Conservation (phyloP, 2,113 vertebrate genomes). For the Empidonax traillii region DNA sequence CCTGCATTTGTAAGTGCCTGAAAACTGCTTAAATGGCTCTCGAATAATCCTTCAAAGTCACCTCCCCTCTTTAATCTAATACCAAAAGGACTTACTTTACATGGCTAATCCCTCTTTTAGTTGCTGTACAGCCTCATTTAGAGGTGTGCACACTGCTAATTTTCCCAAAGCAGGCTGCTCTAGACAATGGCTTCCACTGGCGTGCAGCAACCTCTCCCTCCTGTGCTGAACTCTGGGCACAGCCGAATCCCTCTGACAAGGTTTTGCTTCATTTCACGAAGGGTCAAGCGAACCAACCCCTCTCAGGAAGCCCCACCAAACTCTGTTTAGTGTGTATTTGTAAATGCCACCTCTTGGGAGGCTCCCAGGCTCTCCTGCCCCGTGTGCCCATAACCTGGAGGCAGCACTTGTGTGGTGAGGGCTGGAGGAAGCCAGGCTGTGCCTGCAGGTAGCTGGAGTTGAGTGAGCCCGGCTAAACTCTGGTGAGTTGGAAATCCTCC, state of each 20-base stretch:
- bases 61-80: constrained; percentile 54
- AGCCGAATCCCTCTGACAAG: background rate
- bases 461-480: background rate
- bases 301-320: background rate
- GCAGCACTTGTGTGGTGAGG: background rate
- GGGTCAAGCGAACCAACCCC: background rate
- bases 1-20: background rate
- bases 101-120: constrained; percentile 28
- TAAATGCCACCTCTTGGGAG: accelerated
- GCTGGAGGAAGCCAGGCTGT: background rate
- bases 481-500: background rate
- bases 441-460: background rate
- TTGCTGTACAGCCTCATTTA: background rate
- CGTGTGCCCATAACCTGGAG: accelerated
- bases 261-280: background rate
- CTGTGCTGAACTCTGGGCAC: background rate
- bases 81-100: constrained; percentile 41
- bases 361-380: background rate
- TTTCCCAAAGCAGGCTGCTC: constrained; percentile 22
- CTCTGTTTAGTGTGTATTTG: background rate
- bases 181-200: constrained; percentile 24
- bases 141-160: background rate
- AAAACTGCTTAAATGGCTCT: constrained; percentile 44
- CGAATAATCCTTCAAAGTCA: constrained; percentile 56
- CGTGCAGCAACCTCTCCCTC: constrained; percentile 23